These are phyloP conservation scores for Zhuqinia jingwanae DNA, from an alignment of 2,888 invertebrate genomes.

Conservation along the genomic window DNA sequence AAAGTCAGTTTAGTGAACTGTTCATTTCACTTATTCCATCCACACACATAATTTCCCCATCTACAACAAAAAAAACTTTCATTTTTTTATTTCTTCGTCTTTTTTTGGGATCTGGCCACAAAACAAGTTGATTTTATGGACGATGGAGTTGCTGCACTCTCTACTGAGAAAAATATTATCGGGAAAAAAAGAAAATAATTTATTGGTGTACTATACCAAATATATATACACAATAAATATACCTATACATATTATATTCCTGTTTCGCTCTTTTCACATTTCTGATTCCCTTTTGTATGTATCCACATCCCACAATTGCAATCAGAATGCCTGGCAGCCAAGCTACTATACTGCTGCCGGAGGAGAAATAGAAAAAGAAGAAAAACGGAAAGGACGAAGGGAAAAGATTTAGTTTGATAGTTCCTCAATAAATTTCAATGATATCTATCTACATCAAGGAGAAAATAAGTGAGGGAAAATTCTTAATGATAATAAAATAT, in stretches of 20 bases:
- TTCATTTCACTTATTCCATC: not conserved
- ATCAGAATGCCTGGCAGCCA: too few relatives aligned
- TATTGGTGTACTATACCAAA: slow-evolving; percentile 35
- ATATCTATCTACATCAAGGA: slow-evolving; percentile 61
- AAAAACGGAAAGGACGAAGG: not conserved
- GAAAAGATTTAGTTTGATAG: slow-evolving; percentile 63
- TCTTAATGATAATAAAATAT: slow-evolving; percentile 54
- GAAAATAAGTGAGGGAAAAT: slow-evolving; percentile 33
- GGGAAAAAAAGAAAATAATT: slow-evolving; percentile 56
- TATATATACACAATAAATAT: not conserved
- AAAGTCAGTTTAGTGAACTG: not conserved
- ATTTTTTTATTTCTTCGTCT: not conserved
- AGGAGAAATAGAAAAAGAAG: not conserved
- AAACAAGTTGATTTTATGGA: slow-evolving; percentile 50
- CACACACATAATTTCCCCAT: not conserved
- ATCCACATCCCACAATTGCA: not conserved
- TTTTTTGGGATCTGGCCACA: slow-evolving; percentile 25
- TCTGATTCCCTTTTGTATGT: slow-evolving; percentile 35
- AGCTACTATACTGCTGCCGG: not conserved
- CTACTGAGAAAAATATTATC: slow-evolving; percentile 29
- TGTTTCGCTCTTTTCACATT: not conserved
- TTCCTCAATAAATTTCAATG: slow-evolving; percentile 68
- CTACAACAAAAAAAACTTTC: not conserved
- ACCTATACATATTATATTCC: not conserved
- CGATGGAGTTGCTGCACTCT: not conserved